Percentiles rank a stretch among this genome's conserved stretches.
Evolutionary conservation across 2,888 invertebrate genomes (phyloP).

Genomic region (Podabrus alpinus): DNA sequence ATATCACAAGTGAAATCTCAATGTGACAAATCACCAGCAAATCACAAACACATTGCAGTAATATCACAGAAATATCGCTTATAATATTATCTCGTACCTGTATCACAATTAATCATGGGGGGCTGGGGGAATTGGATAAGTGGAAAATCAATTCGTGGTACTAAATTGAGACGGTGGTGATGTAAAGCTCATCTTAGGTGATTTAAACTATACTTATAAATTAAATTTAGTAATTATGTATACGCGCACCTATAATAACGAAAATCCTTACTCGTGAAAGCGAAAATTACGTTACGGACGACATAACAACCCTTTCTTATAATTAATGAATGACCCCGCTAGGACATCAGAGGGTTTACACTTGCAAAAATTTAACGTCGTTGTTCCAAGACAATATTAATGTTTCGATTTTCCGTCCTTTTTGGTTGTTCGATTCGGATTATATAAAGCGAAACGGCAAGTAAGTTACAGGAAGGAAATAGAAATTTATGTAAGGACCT

Average conservation of each 20-base stretch:
- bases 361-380: conserved; percentile 37
- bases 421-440: not conserved
- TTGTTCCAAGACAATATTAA: conserved; percentile 15
- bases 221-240: not conserved
- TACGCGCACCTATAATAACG: not conserved
- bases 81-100: too few species aligned
- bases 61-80: too few species aligned
- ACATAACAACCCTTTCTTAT: conserved; percentile 40
- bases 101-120: too few species aligned
- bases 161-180: not conserved
- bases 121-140: too few species aligned
- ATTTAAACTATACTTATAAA: not conserved
- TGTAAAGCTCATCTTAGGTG: not conserved
- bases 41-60: too few species aligned
- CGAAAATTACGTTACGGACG: conserved; percentile 33
- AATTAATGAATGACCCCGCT: conserved; percentile 44
- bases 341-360: conserved; percentile 40
- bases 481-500: conserved; percentile 31
- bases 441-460: conserved; percentile 16
- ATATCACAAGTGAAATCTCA: too few species aligned
- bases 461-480: conserved; percentile 29
- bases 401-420: conserved; percentile 4
- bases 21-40: too few species aligned
- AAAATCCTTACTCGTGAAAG: conserved; percentile 19
- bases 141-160: not conserved